phyloP scores from a whole-genome alignment of 2,113 vertebrate genomes.

The Stigmatopora nigra region DNA sequence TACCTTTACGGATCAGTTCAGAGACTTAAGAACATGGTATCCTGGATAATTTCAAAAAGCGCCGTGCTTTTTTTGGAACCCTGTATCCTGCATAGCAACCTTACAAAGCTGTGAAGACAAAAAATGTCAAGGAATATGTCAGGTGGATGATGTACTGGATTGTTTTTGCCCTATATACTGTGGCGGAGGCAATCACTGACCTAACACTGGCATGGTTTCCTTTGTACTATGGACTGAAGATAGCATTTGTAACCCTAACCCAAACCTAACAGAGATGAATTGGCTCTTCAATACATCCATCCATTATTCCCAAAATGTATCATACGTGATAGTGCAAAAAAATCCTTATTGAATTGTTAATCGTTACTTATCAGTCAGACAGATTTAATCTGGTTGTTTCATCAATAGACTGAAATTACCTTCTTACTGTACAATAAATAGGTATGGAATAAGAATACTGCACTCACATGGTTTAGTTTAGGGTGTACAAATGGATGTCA shows the following conservation, averaged over 20 bases:
- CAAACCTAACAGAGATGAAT: too few relatives aligned
- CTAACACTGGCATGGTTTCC: slow-evolving; percentile 92
- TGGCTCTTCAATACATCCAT: too few relatives aligned
- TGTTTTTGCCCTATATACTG: slow-evolving; percentile 92
- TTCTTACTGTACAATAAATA: too few relatives aligned
- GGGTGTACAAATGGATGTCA: too few relatives aligned
- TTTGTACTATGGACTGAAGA: slow-evolving; percentile 93
- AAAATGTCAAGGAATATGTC: slow-evolving; percentile 98
- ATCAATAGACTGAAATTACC: too few relatives aligned
- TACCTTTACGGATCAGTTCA: slow-evolving; percentile 11
- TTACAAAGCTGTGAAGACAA: slow-evolving; percentile 98
- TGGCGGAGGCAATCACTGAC: slow-evolving; percentile 87
- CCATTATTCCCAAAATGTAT: too few relatives aligned
- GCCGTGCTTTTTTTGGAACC: slow-evolving; percentile 94
- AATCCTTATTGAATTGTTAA: too few relatives aligned
- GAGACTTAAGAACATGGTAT: slow-evolving; percentile 76
- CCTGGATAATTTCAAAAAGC: slow-evolving; percentile 86
- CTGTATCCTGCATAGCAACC: slow-evolving; percentile 95
- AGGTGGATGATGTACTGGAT: slow-evolving; percentile 99
- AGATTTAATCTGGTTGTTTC: too few relatives aligned
- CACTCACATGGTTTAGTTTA: too few relatives aligned
- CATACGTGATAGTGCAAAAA: too few relatives aligned
- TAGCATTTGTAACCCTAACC: slow-evolving; percentile 93
- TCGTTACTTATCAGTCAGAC: too few relatives aligned
- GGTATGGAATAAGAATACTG: too few relatives aligned